Percentiles rank a stretch among this genome's conserved stretches.
These are phyloP conservation scores for Melinaea marsaeus DNA, from an alignment of 2,888 invertebrate species.

Conservation along the genomic window DNA sequence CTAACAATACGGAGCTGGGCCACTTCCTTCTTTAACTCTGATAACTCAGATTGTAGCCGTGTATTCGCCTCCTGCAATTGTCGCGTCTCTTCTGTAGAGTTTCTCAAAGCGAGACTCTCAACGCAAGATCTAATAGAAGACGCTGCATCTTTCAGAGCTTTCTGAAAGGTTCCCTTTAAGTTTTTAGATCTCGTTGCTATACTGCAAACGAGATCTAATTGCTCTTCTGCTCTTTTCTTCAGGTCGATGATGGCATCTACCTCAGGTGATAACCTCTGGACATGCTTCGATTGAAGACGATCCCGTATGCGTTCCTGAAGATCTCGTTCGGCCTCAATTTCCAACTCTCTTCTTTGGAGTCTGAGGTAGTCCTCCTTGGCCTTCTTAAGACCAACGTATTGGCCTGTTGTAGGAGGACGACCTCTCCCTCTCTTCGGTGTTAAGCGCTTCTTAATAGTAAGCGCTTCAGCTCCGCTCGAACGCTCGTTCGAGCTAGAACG, in stretches of 20 bases:
- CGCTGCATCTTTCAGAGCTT: background rate
- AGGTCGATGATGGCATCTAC: background rate
- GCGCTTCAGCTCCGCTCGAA: no score
- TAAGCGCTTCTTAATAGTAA: background rate
- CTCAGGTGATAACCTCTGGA: no score
- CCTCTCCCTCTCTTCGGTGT: no score
- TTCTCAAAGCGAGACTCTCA: background rate
- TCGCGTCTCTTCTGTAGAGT: background rate
- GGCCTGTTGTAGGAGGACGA: no score
- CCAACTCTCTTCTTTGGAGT: no score
- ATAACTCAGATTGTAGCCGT: background rate
- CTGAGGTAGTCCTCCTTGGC: no score
- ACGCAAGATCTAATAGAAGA: background rate
- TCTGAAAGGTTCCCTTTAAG: no score
- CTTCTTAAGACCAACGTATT: no score
- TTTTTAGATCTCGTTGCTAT: background rate
- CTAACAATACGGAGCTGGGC: no score
- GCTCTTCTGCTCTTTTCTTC: background rate
- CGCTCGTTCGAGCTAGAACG: no score
- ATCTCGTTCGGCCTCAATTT: no score
- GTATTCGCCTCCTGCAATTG: background rate
- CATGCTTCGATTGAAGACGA: no score
- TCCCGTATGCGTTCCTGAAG: background rate
- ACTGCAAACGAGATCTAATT: background rate
- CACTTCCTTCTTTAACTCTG: background rate